These are phyloP conservation scores for Gambusia holbrooki DNA, from an alignment of 2,113 vertebrate species.

Conservation along the genomic window DNA sequence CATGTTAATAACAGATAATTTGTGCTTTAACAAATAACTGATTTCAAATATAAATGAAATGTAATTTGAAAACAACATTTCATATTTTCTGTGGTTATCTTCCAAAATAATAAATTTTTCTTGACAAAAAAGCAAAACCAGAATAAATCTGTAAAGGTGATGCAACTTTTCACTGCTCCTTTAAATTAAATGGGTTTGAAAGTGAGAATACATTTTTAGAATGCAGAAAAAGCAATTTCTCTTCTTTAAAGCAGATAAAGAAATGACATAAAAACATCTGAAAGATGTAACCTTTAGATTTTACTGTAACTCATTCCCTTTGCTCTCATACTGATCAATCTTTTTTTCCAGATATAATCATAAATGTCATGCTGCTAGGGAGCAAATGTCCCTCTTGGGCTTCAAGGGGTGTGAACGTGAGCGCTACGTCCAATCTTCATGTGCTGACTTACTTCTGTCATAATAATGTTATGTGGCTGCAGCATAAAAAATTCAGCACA, in stretches of 20 bases:
- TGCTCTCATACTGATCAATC: neutral
- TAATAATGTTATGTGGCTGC: neutral
- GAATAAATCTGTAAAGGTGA: neutral
- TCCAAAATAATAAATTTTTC: neutral
- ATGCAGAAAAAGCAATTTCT: neutral
- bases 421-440: neutral
- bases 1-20: too few species aligned
- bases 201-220: neutral
- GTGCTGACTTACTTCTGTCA: neutral
- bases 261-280: neutral
- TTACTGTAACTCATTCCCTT: neutral
- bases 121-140: neutral
- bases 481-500: neutral
- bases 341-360: neutral
- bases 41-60: too few species aligned
- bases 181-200: neutral
- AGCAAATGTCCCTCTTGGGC: neutral
- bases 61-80: too few species aligned
- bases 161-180: neutral
- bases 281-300: constrained; percentile 1
- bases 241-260: neutral
- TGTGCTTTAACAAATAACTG: too few species aligned
- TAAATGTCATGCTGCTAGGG: neutral
- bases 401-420: neutral
- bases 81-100: neutral